Base-by-base conservation (phyloP, 2,888 invertebrate species). In the Nomada ferruginata region DNA sequence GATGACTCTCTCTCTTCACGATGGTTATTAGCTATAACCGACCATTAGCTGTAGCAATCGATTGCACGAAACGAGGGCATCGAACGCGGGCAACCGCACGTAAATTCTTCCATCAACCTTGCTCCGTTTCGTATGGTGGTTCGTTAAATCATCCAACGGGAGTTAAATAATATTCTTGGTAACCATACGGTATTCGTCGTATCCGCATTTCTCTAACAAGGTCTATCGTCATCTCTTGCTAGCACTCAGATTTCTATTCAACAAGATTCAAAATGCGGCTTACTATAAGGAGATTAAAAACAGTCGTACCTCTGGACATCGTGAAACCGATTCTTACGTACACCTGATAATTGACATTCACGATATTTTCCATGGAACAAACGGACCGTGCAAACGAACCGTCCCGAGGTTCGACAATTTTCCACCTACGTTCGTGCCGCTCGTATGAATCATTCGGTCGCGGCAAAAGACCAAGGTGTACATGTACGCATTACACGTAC, bases 1-100 rank as follows among this genome's bases (percentile, higher is more conserved):
- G 85, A 86, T 82, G 85, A 29, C 75, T 78, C 80, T 73, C 69
- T 60, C 52, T 76, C 52, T 74, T 63, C 50, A 29, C 42, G 29
- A 66, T 42, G 7, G 36, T 63, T 69, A 64, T 79, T 79, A 79
- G 52, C 55, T 44, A 26, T 52, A 57, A 50, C 10, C 50, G 55
- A 18, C 26, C 29, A 71, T 70, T 53, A 60, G 47, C 57, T 20
- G 9, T 29, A 9, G 26, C 13, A 10, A 52, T 23, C 26, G 42
- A 13, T 68, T 18, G 36, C 50, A 50, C 50, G n/a, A 15, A 61
- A 47, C 52, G 15, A 13, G 44, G 23, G 13, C 18, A 53, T 53
- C 71, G 20, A 23, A 29, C 42, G 36, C 36, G 36, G 36, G 36
- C 36, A 36, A 36, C 36, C 36, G 36, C 36, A 36, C 63, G 74